These are phyloP conservation scores for Palaemon carinicauda DNA, from an alignment of 1,140 invertebrate species.

Conservation along the genomic window DNA sequence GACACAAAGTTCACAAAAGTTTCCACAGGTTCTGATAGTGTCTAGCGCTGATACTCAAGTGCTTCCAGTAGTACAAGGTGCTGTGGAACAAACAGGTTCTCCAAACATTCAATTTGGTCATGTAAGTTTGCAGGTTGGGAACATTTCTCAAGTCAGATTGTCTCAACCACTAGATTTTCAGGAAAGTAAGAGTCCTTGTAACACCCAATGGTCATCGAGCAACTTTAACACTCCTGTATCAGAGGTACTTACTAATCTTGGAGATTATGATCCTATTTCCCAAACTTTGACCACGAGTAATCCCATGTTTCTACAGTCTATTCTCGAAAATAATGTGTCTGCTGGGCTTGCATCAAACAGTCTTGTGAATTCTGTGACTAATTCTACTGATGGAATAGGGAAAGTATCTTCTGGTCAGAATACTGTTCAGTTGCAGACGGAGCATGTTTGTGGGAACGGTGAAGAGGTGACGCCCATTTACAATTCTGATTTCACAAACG, in stretches of 20 bases:
- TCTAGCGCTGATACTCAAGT: too few species aligned
- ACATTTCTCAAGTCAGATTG: neutral
- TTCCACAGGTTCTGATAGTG: too few species aligned
- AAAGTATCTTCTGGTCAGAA: neutral
- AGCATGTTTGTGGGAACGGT: neutral
- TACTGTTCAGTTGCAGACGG: constrained; percentile 10
- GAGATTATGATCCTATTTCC: constrained; percentile 25
- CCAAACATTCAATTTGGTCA: too few species aligned
- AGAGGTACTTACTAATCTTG: neutral
- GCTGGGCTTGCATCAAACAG: neutral
- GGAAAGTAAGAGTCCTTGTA: neutral
- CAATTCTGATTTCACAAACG: too few species aligned
- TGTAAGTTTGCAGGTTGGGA: neutral
- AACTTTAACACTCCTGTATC: neutral
- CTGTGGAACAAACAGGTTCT: too few species aligned
- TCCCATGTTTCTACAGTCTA: constrained; percentile 12
- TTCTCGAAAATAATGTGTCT: neutral
- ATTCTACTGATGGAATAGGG: too few species aligned
- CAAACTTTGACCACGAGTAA: constrained; percentile 21
- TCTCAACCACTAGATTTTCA: neutral
- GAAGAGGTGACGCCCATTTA: neutral
- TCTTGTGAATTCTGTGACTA: neutral
- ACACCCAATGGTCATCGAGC: neutral
- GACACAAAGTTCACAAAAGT: too few species aligned
- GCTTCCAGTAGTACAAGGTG: too few species aligned